These are phyloP conservation scores for Caenorhabditis becei DNA, from an alignment of 2,888 invertebrate genomes.

Conservation along the genomic window DNA sequence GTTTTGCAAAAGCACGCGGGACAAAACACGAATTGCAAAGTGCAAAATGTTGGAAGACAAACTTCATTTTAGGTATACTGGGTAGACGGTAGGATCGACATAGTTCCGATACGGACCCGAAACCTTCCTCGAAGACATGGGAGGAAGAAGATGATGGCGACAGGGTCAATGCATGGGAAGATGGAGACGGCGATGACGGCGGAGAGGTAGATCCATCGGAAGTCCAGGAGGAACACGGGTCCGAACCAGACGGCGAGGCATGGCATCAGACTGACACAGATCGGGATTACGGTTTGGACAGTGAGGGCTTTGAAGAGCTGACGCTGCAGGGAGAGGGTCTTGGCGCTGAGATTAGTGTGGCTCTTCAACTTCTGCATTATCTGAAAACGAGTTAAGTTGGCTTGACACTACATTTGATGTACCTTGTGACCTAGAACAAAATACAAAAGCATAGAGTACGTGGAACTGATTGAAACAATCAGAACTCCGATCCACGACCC, in stretches of 20 bases:
- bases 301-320: neutral
- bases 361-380: neutral
- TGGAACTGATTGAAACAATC: neutral
- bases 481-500: constrained; percentile 9
- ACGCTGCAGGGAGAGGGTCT: neutral
- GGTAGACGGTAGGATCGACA: too few species aligned
- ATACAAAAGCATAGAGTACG: constrained; percentile 12
- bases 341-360: neutral
- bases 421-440: constrained; percentile 17
- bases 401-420: neutral
- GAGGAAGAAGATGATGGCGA: constrained; percentile 8
- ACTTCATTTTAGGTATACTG: too few species aligned
- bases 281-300: neutral
- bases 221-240: neutral
- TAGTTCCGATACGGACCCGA: too few species aligned
- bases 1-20: too few species aligned
- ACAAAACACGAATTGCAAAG: too few species aligned
- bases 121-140: neutral
- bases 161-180: constrained; percentile 18
- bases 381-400: neutral
- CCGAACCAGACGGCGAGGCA: neutral
- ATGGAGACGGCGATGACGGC: constrained; percentile 2
- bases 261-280: constrained; percentile 21
- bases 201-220: neutral
- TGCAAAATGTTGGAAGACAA: too few species aligned